Evolutionary conservation across 2,888 invertebrate species (phyloP), one percentile per base, ranked within the genome.

Genomic region (Zhuqinia jingwanae): DNA sequence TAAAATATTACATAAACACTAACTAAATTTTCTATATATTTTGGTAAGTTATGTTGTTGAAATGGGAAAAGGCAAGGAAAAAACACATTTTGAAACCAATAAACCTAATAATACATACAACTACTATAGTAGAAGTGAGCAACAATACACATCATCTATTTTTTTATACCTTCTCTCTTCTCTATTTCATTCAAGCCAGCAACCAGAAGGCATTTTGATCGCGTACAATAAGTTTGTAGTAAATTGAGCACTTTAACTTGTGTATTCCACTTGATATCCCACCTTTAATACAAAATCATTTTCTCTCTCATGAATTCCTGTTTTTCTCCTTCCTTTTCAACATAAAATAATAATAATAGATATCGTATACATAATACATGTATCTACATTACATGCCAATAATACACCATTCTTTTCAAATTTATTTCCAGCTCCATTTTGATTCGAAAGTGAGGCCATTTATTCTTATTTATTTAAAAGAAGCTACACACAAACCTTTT

Each of bases 381-480:
- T n/a, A n/a, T n/a, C n/a, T n/a, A n/a, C n/a, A n/a, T 36, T 36
- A 8, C 36, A 36, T 6, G 5, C 36, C 8, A 36, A 36, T 8
- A 36, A 36, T 36, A 36, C 5, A 36, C 36, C 53, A 50, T 13
- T 73, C 11, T n/a, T 20, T 15, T n/a, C 1, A 30, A 6, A 75
- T 75, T 82, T 6, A 75, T 77, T 84, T 77, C n/a, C n/a, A n/a
- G n/a, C 56, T 65, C 15, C 77, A 77, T 68, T 68, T 36, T 3
- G 50, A 65, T 56, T 84, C 56, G 68, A 68, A 77, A 84, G 84
- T 77, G 84, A 76, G n/a, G 20, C 68, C 84, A 84, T 77, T 84
- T 84, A 77, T 84, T 77, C 77, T 77, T 84, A 77, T 84, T 84
- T 73, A 73, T 73, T 73, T 84, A n/a, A n/a, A n/a, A 25, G 53